A percentile compares a stretch with the other conserved stretches of the same genome.
Conservation (phyloP, 2,888 invertebrate species). For the Seira musarum region DNA sequence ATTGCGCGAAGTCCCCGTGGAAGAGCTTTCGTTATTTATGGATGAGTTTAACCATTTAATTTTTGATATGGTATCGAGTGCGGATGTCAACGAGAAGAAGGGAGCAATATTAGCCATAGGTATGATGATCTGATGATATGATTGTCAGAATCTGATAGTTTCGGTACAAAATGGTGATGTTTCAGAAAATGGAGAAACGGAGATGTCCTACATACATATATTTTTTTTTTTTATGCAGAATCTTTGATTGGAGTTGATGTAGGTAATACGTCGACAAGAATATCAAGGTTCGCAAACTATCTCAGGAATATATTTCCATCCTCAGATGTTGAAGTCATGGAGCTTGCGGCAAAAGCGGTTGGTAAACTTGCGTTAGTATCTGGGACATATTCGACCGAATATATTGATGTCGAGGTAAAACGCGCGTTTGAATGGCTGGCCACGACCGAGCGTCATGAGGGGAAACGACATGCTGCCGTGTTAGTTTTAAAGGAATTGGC, state of each 20-base stretch:
- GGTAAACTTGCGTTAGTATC: slow-evolving; percentile 92
- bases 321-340: slow-evolving; percentile 94
- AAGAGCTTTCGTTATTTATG: slow-evolving; percentile 91
- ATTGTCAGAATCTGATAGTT: no score
- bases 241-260: slow-evolving; percentile 95
- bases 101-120: slow-evolving; percentile 96
- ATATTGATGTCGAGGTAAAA: slow-evolving; percentile 98
- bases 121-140: slow-evolving; percentile 73
- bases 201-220: no score
- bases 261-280: slow-evolving; percentile 90
- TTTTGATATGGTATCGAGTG: slow-evolving; percentile 95
- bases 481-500: slow-evolving; percentile 94
- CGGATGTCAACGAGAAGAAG: slow-evolving; percentile 94
- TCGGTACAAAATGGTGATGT: no score
- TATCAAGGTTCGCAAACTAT: slow-evolving; percentile 94
- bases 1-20: slow-evolving; percentile 89
- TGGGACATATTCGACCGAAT: slow-evolving; percentile 95
- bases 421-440: slow-evolving; percentile 96
- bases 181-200: no score
- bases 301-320: slow-evolving; percentile 91
- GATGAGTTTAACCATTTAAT: slow-evolving; percentile 97
- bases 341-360: slow-evolving; percentile 95
- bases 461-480: slow-evolving; percentile 92
- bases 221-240: slow-evolving; percentile 77
- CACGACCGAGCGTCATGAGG: slow-evolving; percentile 87